These are phyloP conservation scores for Clunio marinus DNA, from an alignment of 2,888 invertebrate genomes.

Conservation along the genomic window DNA sequence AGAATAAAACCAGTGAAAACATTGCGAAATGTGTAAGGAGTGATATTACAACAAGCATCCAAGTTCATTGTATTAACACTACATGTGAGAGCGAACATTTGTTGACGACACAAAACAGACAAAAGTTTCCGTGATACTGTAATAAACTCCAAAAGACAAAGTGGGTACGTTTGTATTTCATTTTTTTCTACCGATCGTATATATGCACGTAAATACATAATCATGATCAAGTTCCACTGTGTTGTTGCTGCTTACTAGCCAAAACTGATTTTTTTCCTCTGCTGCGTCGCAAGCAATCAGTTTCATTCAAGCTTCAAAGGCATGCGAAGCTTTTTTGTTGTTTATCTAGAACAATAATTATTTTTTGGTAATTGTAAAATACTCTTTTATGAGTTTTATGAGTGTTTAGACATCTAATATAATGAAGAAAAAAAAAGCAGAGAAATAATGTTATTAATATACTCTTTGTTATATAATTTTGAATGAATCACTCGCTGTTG, in stretches of 20 bases:
- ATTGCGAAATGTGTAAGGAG: no score
- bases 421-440: background rate
- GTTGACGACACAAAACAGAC: no score
- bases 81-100: no score
- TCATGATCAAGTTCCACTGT: constrained; percentile 10
- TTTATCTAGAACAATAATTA: background rate
- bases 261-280: constrained; percentile 3
- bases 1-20: no score
- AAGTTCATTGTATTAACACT: no score
- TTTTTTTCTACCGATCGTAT: background rate
- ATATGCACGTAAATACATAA: background rate
- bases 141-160: constrained; percentile 2
- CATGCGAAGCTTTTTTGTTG: background rate
- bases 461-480: background rate
- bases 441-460: no score
- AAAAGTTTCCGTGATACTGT: no score
- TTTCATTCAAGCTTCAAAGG: constrained; percentile 4
- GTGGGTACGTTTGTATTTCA: background rate
- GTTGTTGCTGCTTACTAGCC: background rate
- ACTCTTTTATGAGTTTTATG: no score
- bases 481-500: constrained; percentile 2
- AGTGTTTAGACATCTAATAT: background rate
- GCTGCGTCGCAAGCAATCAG: constrained; percentile 18
- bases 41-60: no score
- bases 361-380: background rate